Evolutionary conservation across 2,888 invertebrate genomes (phyloP), one percentile per base, ranked within the genome.

Genomic region (Blomia tropicalis): DNA sequence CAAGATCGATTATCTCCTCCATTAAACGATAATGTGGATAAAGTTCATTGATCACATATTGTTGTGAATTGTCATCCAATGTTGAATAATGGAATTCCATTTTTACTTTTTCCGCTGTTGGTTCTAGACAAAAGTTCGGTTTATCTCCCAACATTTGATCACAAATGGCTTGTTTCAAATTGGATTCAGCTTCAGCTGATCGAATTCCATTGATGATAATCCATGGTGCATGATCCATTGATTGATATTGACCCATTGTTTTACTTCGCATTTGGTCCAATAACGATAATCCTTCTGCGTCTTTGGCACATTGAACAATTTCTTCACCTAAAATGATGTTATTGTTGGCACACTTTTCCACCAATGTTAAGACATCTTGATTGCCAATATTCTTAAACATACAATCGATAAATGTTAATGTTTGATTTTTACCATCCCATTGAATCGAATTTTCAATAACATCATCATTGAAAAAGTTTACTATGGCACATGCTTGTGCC

Each of bases 381-480:
- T 62, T 58, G n/a, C 19, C 31, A n/a, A 58, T 36, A 32, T 62
- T 62, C 25, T 62, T 62, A 30, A 58, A 62, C 58, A 62, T 58
- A 47, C 62, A 62, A 14, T 58, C 7, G n/a, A 62, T 62, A 23
- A 62, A 58, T 19, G n/a, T 19, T 27, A 62, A 36, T 2, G 62
- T 62, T n/a, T 62, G 62, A 44, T 62, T 62, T 29, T 27, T 62
- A n/a, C 62, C 58, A 30, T 62, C 62, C 43, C 29, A 41, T 43
- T 58, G 56, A 31, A 23, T n/a, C 43, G 30, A 43, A 25, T 19
- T 11, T 4, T 23, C 36, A 1, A 23, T n/a, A 5, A 47, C 32
- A 41, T 62, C 29, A 14, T 56, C 32, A 29, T 62, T 31, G 22
- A 58, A 58, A 19, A 43, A 58, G 4, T 19, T 19, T 17, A 43